Evolutionary conservation across 2,888 invertebrate genomes (phyloP), one percentile per base, ranked within the genome.

Genomic region (Junonia oenone): DNA sequence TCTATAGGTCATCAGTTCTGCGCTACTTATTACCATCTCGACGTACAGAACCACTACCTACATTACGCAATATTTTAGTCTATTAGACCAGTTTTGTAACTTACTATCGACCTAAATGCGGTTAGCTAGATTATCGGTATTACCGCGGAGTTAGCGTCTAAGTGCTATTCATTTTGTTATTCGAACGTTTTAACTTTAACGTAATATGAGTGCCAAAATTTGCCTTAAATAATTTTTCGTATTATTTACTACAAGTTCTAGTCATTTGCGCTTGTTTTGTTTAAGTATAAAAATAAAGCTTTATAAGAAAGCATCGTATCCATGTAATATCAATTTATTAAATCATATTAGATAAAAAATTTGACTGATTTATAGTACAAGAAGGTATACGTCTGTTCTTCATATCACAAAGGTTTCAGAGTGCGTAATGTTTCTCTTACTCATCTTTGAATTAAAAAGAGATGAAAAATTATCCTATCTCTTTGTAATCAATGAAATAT

Each of bases 311-410:
- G n/a, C 33, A 6, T 19, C 33, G 22, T 33, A 35, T 13, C 48
- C 22, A 35, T 50, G 17, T 45, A 26, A 49, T 35, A 45, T 46
- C 22, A 50, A 37, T 37, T 46, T 31, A 37, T 38, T 15, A 38
- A 57, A 46, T 50, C 55, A 62, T 22, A 14, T 48, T 38, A 49
- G 50, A 56, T 56, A 57, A 47, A 52, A 49, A 51, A 55, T 22
- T 59, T 52, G 72, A 72, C 71, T 71, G 69, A 71, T 63, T 56
- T 47, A 67, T 63, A 69, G 69, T 69, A 72, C 72, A 72, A 73
- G 63, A 56, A 61, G 62, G 72, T 73, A 75, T 72, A 73, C 73
- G 71, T 68, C 63, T 61, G 55, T 62, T 53, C 56, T 55, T 68
- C 65, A 68, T 68, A 69, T 68, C 69, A 64, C 53, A 15, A 14